Percentiles rank a stretch among this genome's conserved stretches.
Evolutionary conservation across 2,113 vertebrate species (phyloP).

Genomic region (Ameiurus melas): DNA sequence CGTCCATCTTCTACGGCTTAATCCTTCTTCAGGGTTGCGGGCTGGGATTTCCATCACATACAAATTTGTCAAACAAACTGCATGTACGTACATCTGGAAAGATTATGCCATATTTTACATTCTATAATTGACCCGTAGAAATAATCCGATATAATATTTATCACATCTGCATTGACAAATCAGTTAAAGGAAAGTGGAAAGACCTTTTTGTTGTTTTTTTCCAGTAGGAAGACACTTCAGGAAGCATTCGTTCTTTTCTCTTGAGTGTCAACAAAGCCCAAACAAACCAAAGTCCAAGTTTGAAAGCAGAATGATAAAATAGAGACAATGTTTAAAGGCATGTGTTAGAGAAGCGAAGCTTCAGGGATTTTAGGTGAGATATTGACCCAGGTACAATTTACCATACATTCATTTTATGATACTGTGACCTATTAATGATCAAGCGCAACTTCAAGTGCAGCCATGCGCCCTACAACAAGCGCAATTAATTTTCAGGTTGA

Average conservation of each 20-base stretch:
- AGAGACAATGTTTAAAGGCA: neutral
- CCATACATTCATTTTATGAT: neutral
- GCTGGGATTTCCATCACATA: neutral
- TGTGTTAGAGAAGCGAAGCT: neutral
- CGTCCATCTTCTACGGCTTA: no score
- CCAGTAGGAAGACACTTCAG: neutral
- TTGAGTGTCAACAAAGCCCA: neutral
- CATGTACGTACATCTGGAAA: neutral
- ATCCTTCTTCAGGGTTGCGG: no score
- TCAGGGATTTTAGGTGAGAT: neutral
- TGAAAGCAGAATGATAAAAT: neutral
- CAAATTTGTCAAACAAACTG: neutral
- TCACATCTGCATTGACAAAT: neutral
- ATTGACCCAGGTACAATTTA: neutral
- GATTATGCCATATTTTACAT: neutral
- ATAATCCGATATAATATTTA: neutral
- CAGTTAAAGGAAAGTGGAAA: neutral
- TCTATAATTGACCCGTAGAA: neutral
- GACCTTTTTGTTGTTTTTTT: neutral
- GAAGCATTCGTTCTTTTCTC: neutral
- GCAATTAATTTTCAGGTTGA: neutral
- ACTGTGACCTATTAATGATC: neutral
- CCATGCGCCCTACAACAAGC: neutral
- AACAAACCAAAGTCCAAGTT: neutral
- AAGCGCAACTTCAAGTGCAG: neutral